Evolutionary conservation across 2,888 invertebrate species (phyloP).

Genomic region (Drosophila paranaensis): DNA sequence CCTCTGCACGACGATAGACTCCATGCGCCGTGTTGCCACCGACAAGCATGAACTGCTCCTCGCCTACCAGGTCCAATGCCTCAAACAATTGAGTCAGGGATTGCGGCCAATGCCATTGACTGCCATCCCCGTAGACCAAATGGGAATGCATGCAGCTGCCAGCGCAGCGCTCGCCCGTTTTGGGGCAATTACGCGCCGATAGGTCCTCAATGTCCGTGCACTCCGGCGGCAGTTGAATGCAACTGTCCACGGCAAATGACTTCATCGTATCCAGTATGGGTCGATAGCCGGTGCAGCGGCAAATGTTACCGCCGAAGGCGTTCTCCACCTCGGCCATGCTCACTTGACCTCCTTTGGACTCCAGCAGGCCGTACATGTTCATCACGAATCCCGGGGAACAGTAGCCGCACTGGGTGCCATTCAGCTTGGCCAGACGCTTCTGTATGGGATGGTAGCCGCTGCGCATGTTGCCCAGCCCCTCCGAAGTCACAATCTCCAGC

Average conservation of each 20-base stretch:
- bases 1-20: constrained; percentile 82
- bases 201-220: constrained; percentile 85
- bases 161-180: constrained; percentile 81
- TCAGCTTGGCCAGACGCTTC: constrained; percentile 87
- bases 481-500: constrained; percentile 89
- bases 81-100: constrained; percentile 64
- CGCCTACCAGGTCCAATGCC: constrained; percentile 79
- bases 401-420: constrained; percentile 91
- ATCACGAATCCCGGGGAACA: constrained; percentile 92
- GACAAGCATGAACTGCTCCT: constrained; percentile 87
- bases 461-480: constrained; percentile 89
- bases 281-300: constrained; percentile 92
- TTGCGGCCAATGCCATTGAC: constrained; percentile 80
- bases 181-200: constrained; percentile 81
- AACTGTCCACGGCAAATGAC: constrained; percentile 88
- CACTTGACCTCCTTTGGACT: constrained; percentile 85
- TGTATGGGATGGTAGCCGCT: constrained; percentile 90
- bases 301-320: constrained; percentile 91
- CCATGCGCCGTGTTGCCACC: constrained; percentile 93
- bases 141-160: constrained; percentile 70
- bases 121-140: constrained; percentile 63
- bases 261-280: constrained; percentile 92
- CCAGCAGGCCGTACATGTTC: constrained; percentile 88
- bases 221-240: constrained; percentile 83
- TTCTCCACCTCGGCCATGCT: constrained; percentile 89